Evolutionary conservation across 2,888 invertebrate species (phyloP), one percentile per base, ranked within the genome.

Genomic region (Kryphioiulus occultus): DNA sequence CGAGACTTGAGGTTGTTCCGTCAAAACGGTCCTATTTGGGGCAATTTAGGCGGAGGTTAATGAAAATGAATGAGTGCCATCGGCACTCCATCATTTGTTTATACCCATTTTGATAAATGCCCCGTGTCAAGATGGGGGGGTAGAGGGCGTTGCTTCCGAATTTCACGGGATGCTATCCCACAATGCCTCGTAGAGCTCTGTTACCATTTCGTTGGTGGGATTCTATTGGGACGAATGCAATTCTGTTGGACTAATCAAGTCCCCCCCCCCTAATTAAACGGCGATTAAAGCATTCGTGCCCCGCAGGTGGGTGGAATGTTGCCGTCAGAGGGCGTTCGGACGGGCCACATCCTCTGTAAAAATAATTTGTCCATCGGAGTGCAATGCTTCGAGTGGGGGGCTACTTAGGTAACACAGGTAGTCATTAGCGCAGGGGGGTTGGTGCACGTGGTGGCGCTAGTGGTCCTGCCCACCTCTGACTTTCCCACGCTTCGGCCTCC

Each of bases 331-430:
- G 78, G 78, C 78, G 78, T 78, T 78, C 78, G 26, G 30, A 30
- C 78, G 68, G 78, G 30, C 78, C 78, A 78, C 78, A 78, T 78
- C 78, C 78, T 78, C 78, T 19, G 9, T n/a, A n/a, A 7, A 78
- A 78, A 78, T 78, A 78, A 78, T 78, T 78, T 78, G 78, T 78
- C 78, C 78, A 17, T 26, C 78, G 78, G 78, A 78, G 78, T 78
- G 78, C 78, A 78, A 78, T 78, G 78, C 78, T 78, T 78, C 78
- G 78, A 78, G 78, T 78, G 78, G 78, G 78, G 78, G 78, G 78
- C 78, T 78, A 78, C 78, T 78, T 78, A 78, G 78, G 78, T 78
- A 78, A 78, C 78, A 78, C 78, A 78, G 78, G 78, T 78, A 78
- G 78, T 78, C 78, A 78, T 78, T 78, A 78, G 78, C 78, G 30